phyloP scores from a whole-genome alignment of 2,113 vertebrate genomes.

The Esox niger region DNA sequence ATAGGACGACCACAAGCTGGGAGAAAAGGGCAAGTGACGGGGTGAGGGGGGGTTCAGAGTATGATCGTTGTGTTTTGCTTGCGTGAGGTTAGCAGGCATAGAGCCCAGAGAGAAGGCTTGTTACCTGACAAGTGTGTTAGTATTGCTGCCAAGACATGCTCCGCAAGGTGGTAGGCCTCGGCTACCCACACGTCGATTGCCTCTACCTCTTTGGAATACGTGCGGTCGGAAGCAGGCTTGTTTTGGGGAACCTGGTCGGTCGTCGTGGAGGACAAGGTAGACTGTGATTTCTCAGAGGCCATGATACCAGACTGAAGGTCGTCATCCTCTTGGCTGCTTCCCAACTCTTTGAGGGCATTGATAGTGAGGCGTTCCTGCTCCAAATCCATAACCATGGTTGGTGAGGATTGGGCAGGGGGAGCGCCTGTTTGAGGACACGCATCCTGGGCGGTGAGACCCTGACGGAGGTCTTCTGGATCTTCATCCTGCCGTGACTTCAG shows the following conservation, averaged over 20 bases:
- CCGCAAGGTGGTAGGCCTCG: constrained; percentile 76
- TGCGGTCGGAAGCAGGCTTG: constrained; percentile 39
- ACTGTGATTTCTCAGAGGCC: constrained; percentile 11
- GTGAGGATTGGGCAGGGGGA: constrained; percentile 30
- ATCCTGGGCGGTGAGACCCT: neutral
- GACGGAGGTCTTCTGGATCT: constrained; percentile 33
- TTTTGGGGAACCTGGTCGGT: constrained; percentile 41
- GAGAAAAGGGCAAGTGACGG: constrained; percentile 12
- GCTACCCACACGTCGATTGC: constrained; percentile 74
- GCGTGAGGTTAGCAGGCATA: constrained; percentile 65
- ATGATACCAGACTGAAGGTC: constrained; percentile 17
- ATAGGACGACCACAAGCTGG: neutral
- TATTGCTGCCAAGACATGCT: constrained; percentile 79
- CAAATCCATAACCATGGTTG: constrained; percentile 65
- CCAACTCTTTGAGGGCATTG: constrained; percentile 77
- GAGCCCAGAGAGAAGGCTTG: constrained; percentile 50
- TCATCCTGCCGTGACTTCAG: constrained; percentile 69
- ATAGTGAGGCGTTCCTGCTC: constrained; percentile 83
- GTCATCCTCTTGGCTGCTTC: constrained; percentile 62
- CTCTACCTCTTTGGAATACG: constrained; percentile 69
- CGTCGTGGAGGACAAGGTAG: constrained; percentile 29
- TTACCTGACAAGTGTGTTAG: constrained; percentile 87
- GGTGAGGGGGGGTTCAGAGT: constrained; percentile 4
- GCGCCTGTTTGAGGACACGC: constrained; percentile 21
- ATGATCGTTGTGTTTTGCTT: constrained; percentile 28